Base-by-base conservation (phyloP, 1,140 invertebrate species). In the Akabosia matsudoensis region DNA sequence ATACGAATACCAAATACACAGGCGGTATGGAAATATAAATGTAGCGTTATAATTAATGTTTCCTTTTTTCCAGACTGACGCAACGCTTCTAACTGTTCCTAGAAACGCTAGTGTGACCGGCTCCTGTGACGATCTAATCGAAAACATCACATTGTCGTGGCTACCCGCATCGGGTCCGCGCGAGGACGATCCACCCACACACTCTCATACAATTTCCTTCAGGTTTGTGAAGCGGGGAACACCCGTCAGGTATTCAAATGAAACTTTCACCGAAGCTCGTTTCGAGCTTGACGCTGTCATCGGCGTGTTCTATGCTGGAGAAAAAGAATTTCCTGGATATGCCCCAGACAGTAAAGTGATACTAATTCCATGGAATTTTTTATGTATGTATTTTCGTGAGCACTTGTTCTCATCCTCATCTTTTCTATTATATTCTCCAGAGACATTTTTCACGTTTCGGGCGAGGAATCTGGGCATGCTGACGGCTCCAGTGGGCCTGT, bases 111-210 rank as follows among this genome's bases (percentile, higher is more conserved):
- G 7, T 30, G 61, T 67, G 13, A 30, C 28, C 22, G 61, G 61
- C 4, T 30, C 61, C 3, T 67, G 61, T 31, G 61, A 30, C 3
- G 24, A 31, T 31, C 28, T 31, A 2, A 31, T 13, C 14, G 3
- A 67, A 67, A 67, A 67, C 22, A 30, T 67, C 3, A 67, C 61
- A 10, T 67, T 67, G 31, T 67, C 61, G 1, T 67, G 61, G 61
- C 28, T 67, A 16, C 61, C 61, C 4, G 10, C 24, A 31, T 67
- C 61, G 2, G 54, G 54, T 13, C 4, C 24, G 4, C 13, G 24
- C 4, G 54, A 56, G 54, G 54, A 56, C 24, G 54, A 56, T 56
- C 54, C 54, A 16, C 54, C 54, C 10, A 56, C 54, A 56, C 10
- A 56, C 22, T 24, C 10, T 7, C 61, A 67, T 31, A 67, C 3